Conservation (phyloP, 2,888 invertebrate genomes). For the Automeris io region DNA sequence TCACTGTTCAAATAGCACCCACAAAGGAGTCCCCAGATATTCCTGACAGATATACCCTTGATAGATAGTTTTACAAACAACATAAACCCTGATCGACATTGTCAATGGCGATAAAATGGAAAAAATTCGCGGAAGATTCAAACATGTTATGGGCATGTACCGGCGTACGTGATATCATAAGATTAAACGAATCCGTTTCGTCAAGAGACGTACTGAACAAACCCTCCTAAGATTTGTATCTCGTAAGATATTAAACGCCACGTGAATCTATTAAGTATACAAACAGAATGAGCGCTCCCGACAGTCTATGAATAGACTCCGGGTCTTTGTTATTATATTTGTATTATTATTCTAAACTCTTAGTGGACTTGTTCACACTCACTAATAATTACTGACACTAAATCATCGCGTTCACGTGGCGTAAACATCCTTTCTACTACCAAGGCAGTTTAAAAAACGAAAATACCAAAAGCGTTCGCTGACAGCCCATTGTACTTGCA, state of each 20-base stretch:
- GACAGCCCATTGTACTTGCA: conserved; percentile 66
- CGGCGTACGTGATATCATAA: conserved; percentile 1
- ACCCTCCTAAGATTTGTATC: conserved; percentile 13
- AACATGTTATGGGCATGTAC: background rate
- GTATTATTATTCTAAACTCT: conserved; percentile 60
- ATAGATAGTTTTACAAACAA: conserved; percentile 65
- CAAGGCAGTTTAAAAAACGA: conserved; percentile 42
- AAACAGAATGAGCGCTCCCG: conserved; percentile 43
- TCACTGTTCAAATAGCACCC: conserved; percentile 73
- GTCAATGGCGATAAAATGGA: conserved; percentile 3
- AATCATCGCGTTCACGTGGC: conserved; percentile 68
- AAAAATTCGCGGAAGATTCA: background rate
- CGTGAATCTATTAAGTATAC: conserved; percentile 43
- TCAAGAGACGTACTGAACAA: conserved; percentile 12
- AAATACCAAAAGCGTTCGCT: conserved; percentile 60
- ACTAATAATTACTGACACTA: conserved; percentile 70
- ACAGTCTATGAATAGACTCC: conserved; percentile 52
- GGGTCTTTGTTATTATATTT: conserved; percentile 69
- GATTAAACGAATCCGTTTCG: conserved; percentile 10
- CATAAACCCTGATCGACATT: conserved; percentile 39
- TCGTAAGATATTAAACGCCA: conserved; percentile 19
- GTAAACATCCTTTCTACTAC: conserved; percentile 64
- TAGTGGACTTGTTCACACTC: conserved; percentile 72
- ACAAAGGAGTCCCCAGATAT: conserved; percentile 72
- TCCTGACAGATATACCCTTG: conserved; percentile 64